Evolutionary conservation across 2,113 vertebrate genomes (phyloP).

Genomic region (Clarias batrachus): DNA sequence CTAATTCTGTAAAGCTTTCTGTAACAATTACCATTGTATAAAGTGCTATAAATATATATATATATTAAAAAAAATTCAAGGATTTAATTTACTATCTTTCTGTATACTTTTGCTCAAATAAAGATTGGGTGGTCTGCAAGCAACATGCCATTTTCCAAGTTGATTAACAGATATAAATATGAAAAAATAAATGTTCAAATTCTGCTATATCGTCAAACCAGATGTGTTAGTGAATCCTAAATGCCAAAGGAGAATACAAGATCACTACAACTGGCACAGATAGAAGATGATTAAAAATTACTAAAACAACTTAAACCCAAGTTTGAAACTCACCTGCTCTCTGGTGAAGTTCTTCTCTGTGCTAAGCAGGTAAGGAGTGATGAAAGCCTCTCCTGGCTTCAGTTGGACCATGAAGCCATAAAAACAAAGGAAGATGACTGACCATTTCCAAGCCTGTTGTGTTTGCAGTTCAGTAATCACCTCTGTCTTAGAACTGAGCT

Average conservation of each 20-base stretch:
- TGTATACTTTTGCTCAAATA: background rate
- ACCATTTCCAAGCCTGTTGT: constrained; percentile 66
- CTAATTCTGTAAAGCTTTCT: no score
- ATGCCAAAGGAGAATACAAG: background rate
- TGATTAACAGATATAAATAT: no score
- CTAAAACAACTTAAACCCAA: background rate
- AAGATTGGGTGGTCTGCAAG: background rate
- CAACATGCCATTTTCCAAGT: background rate
- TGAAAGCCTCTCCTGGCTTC: constrained; percentile 84
- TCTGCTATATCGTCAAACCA: background rate
- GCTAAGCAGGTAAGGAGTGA: constrained; percentile 81
- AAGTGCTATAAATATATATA: no score
- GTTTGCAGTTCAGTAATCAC: background rate
- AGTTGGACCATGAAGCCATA: constrained; percentile 85
- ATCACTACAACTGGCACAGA: background rate
- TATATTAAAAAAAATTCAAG: no score
- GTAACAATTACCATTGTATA: no score
- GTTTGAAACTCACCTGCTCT: constrained; percentile 68
- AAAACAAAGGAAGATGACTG: constrained; percentile 80
- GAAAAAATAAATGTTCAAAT: background rate
- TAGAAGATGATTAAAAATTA: background rate
- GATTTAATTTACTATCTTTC: background rate
- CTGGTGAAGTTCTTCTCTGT: constrained; percentile 80
- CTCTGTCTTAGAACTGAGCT: background rate
- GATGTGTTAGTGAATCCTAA: background rate